These are phyloP conservation scores for Drosophila monieri DNA, from an alignment of 2,888 invertebrate genomes.

Conservation along the genomic window DNA sequence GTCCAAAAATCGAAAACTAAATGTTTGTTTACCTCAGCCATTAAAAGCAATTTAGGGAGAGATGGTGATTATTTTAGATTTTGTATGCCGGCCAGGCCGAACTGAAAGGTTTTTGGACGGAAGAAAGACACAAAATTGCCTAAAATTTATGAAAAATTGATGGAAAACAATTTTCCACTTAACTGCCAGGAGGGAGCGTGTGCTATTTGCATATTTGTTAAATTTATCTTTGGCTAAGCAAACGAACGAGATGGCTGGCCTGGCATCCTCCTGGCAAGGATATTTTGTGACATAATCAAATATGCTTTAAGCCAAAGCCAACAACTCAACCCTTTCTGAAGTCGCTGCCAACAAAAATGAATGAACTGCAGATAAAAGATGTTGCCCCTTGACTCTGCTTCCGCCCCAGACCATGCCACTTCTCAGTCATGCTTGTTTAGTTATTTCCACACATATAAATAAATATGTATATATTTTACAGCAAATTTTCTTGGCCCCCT, in stretches of 20 bases:
- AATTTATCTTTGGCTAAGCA: constrained; percentile 71
- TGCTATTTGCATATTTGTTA: constrained; percentile 75
- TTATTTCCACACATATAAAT: constrained; percentile 58
- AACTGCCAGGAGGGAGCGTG: constrained; percentile 4
- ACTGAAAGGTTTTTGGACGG: constrained; percentile 15
- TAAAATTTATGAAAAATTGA: constrained; percentile 41
- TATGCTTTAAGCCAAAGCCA: constrained; percentile 72
- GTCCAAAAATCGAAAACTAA: not conserved
- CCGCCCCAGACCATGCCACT: constrained; percentile 13
- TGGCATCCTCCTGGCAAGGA: constrained; percentile 40
- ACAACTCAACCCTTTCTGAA: constrained; percentile 67
- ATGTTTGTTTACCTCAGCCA: constrained; percentile 51
- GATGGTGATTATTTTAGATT: constrained; percentile 22
- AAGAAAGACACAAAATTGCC: constrained; percentile 36
- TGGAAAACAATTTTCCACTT: constrained; percentile 54
- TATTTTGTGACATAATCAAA: constrained; percentile 77
- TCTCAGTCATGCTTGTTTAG: constrained; percentile 40
- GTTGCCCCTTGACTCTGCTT: constrained; percentile 28
- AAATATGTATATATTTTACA: constrained; percentile 28
- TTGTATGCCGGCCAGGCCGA: constrained; percentile 19
- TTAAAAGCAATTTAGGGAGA: constrained; percentile 50
- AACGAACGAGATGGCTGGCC: constrained; percentile 32
- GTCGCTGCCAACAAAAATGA: constrained; percentile 49
- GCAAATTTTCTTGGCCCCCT: constrained; percentile 5
- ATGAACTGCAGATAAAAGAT: constrained; percentile 64